These are phyloP conservation scores for Casuarius casuarius DNA, from an alignment of 2,113 vertebrate species.

Conservation along the genomic window DNA sequence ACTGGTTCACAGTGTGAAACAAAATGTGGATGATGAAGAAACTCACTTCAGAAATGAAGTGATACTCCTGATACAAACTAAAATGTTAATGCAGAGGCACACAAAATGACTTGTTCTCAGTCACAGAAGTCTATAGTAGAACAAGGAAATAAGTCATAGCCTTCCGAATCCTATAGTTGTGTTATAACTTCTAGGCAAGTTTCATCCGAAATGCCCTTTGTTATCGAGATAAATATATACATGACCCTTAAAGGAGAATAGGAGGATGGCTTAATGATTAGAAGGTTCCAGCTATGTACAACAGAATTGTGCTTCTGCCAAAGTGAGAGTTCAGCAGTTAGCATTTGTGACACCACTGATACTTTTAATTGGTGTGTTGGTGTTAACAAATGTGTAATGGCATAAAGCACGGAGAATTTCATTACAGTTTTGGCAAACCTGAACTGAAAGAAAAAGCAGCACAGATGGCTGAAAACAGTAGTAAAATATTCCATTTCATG, in stretches of 20 bases:
- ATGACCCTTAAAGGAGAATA: neutral
- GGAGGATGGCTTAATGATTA: neutral
- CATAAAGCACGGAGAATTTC: conserved; percentile 36
- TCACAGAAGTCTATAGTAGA: neutral
- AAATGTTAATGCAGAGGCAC: neutral
- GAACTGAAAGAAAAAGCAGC: conserved; percentile 38
- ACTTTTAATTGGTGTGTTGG: conserved; percentile 13
- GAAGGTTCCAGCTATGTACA: neutral
- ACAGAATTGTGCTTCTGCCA: neutral
- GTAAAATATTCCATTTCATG: conserved; percentile 67
- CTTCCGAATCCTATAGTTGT: fast-evolving
- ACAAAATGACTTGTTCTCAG: neutral
- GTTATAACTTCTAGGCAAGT: neutral
- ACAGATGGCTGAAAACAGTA: conserved; percentile 70
- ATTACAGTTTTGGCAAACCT: conserved; percentile 49
- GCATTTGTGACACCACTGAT: neutral
- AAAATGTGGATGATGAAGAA: neutral
- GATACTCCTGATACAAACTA: fast-evolving
- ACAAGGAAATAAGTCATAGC: fast-evolving
- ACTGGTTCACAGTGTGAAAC: fast-evolving
- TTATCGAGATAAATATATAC: neutral
- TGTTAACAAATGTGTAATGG: neutral
- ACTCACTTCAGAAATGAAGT: neutral
- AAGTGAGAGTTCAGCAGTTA: neutral
- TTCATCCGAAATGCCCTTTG: neutral